Evolutionary conservation across 2,888 invertebrate genomes (phyloP).

Genomic region (Smittia aterrima): DNA sequence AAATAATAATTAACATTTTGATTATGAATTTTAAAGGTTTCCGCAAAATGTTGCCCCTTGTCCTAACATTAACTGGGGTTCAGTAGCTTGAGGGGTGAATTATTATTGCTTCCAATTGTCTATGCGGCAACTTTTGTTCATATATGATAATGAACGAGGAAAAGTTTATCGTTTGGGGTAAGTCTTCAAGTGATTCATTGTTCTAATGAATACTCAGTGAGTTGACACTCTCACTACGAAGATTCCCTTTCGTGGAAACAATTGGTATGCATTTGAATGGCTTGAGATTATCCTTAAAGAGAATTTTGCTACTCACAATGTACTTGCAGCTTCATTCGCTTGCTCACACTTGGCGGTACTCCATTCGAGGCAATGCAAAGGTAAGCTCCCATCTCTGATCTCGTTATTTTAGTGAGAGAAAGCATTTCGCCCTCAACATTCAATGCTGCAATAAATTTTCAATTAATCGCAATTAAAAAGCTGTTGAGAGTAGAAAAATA

Average conservation of each 20-base stretch:
- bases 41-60: background rate
- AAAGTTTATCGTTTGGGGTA: constrained; percentile 7
- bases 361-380: constrained; percentile 68
- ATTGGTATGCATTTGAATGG: background rate
- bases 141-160: constrained; percentile 1
- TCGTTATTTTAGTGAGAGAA: constrained; percentile 78
- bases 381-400: constrained; percentile 87
- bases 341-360: constrained; percentile 56
- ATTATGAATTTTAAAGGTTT: constrained; percentile 12
- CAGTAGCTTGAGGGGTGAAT: background rate
- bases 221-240: no score
- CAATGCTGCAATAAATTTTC: constrained; percentile 57
- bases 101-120: background rate
- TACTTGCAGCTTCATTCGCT: constrained; percentile 86
- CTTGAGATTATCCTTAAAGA: background rate
- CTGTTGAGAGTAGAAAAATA: background rate
- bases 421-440: constrained; percentile 77
- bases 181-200: background rate
- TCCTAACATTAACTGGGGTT: background rate
- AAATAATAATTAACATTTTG: constrained; percentile 38
- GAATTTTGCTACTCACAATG: constrained; percentile 73
- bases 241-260: background rate
- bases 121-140: background rate
- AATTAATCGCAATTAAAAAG: constrained; percentile 24
- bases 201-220: no score